Evolutionary conservation across 2,888 invertebrate species (phyloP).

Genomic region (Drosophila meridiana): DNA sequence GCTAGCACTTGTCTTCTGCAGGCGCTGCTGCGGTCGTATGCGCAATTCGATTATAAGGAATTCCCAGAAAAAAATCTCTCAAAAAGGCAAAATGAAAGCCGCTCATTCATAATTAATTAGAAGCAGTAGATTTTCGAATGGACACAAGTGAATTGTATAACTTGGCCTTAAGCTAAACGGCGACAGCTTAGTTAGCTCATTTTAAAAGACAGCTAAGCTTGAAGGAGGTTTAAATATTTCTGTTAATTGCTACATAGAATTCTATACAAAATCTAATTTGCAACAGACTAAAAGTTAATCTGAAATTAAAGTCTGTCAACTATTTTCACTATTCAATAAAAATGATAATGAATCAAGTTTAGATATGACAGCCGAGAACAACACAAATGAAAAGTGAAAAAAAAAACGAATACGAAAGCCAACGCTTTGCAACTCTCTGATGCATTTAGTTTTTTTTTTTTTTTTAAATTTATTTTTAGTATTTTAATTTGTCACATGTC

Average conservation of each 20-base stretch:
- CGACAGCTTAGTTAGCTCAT: background rate
- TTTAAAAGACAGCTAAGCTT: background rate
- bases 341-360: conserved; percentile 1
- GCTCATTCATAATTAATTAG: conserved; percentile 72
- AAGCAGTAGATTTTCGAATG: conserved; percentile 53
- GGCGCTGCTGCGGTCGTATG: conserved; percentile 61
- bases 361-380: background rate
- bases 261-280: background rate
- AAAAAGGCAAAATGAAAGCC: conserved; percentile 18
- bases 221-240: background rate
- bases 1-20: conserved; percentile 44
- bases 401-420: background rate
- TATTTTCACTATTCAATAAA: background rate
- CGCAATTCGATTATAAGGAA: conserved; percentile 76
- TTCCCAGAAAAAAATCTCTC: conserved; percentile 28
- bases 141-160: conserved; percentile 54
- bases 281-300: conserved; percentile 1
- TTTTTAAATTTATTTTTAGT: conserved; percentile 42
- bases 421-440: conserved; percentile 9
- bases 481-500: conserved; percentile 70
- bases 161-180: conserved; percentile 39
- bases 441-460: conserved; percentile 27
- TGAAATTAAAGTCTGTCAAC: background rate
- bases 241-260: background rate
- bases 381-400: conserved; percentile 9